These are phyloP conservation scores for Corapipo altera DNA, from an alignment of 2,113 vertebrate species.

Conservation along the genomic window DNA sequence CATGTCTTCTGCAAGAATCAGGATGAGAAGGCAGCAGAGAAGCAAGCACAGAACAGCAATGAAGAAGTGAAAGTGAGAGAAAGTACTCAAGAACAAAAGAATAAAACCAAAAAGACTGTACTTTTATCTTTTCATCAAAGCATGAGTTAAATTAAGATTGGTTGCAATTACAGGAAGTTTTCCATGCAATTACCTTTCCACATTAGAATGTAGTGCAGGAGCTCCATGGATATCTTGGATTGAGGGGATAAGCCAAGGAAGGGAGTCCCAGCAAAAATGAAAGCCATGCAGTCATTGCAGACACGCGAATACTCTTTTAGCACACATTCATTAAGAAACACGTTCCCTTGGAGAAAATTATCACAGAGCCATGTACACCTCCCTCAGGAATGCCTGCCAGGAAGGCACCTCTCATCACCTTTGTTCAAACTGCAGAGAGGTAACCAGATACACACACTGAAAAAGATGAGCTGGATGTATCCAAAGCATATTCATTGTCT, in stretches of 20 bases:
- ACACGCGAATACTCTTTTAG: background rate
- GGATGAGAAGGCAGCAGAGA: background rate
- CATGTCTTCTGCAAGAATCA: background rate
- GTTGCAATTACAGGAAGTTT: background rate
- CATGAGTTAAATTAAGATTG: background rate
- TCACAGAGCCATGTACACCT: fast-evolving
- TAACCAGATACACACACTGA: fast-evolving
- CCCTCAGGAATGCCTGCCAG: background rate
- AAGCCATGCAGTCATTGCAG: background rate
- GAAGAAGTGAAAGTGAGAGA: slow-evolving; percentile 7
- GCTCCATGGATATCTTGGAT: background rate
- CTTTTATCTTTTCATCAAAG: background rate
- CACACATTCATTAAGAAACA: background rate
- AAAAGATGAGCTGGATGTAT: background rate
- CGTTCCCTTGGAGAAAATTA: fast-evolving
- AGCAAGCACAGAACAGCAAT: background rate
- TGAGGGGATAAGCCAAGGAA: background rate
- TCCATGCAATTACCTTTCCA: background rate
- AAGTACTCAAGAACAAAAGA: background rate
- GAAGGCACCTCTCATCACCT: background rate
- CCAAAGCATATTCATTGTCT: background rate
- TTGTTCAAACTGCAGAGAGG: background rate
- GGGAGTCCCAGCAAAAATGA: background rate
- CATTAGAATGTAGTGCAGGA: background rate
- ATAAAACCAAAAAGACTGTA: background rate